These are phyloP conservation scores for Sphecodes monilicornis DNA, from an alignment of 2,888 invertebrate species.

Conservation along the genomic window DNA sequence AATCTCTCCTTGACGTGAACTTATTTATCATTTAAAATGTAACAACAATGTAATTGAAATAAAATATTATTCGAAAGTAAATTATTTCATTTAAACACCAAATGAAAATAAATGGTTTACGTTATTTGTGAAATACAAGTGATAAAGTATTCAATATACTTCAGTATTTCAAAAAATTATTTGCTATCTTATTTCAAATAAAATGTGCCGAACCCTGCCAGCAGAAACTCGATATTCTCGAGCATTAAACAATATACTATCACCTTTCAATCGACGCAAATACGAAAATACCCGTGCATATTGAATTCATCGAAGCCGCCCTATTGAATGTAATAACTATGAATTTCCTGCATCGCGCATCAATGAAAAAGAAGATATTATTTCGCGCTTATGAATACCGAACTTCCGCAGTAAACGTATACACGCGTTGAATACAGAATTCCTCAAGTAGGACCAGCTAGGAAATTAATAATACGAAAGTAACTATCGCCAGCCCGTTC, in stretches of 20 bases:
- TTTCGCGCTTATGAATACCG: conserved; percentile 2
- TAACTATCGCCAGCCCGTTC: not conserved
- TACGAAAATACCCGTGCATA: not conserved
- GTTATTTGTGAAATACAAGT: too few species aligned
- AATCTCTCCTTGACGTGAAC: too few species aligned
- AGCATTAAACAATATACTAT: not conserved
- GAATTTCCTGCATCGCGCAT: not conserved
- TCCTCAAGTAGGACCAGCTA: not conserved
- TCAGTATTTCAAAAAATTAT: too few species aligned
- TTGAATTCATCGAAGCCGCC: not conserved
- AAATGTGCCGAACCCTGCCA: too few species aligned
- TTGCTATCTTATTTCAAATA: too few species aligned
- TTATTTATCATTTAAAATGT: too few species aligned
- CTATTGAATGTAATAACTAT: not conserved
- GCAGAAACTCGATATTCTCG: not conserved
- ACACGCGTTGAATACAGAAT: not conserved
- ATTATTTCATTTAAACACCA: too few species aligned
- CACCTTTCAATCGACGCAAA: not conserved
- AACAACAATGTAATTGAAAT: too few species aligned
- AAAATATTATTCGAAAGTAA: too few species aligned
- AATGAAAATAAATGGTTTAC: too few species aligned
- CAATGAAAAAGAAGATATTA: not conserved
- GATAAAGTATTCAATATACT: too few species aligned
- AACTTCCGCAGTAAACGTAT: not conserved
- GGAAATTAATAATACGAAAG: not conserved